Percentiles rank a stretch among this genome's conserved stretches.
phyloP scores from a whole-genome alignment of 2,888 invertebrate genomes.

The Diaperis boleti region DNA sequence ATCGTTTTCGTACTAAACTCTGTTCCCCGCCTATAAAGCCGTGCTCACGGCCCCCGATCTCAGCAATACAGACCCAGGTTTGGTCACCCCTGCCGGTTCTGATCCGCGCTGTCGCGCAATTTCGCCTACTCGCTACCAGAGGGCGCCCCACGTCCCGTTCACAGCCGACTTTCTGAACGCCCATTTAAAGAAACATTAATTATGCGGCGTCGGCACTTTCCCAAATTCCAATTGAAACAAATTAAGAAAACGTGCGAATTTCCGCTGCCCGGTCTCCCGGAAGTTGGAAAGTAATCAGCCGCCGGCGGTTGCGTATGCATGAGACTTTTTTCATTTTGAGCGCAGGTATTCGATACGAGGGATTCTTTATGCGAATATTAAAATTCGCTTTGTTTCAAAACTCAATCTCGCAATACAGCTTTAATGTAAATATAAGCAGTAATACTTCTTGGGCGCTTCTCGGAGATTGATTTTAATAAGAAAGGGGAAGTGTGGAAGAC shows the following conservation, averaged over 20 bases:
- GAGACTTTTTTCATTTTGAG: conserved; percentile 35
- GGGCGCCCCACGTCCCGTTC: neutral
- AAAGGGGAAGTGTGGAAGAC: conserved; percentile 57
- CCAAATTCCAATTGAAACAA: neutral
- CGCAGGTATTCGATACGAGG: conserved; percentile 59
- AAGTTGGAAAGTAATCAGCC: conserved; percentile 8
- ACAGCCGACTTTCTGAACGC: neutral
- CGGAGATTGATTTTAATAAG: conserved; percentile 63
- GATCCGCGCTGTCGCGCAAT: neutral
- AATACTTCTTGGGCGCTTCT: conserved; percentile 54
- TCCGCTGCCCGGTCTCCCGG: neutral
- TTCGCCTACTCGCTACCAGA: neutral
- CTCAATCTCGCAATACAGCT: conserved; percentile 63
- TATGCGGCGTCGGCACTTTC: neutral
- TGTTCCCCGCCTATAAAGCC: too few species aligned
- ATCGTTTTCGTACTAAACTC: too few species aligned
- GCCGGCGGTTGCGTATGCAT: conserved; percentile 19
- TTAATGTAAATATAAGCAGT: conserved; percentile 64
- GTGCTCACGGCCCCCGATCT: too few species aligned
- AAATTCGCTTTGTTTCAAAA: conserved; percentile 65
- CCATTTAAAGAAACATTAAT: conserved; percentile 8
- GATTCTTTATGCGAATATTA: conserved; percentile 64
- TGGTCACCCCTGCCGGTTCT: conserved; percentile 3
- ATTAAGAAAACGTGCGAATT: neutral
- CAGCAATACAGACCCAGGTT: too few species aligned